Evolutionary conservation across 2,797 vertebrate genomes (phyloP).

Genomic region (Esox lucius): DNA sequence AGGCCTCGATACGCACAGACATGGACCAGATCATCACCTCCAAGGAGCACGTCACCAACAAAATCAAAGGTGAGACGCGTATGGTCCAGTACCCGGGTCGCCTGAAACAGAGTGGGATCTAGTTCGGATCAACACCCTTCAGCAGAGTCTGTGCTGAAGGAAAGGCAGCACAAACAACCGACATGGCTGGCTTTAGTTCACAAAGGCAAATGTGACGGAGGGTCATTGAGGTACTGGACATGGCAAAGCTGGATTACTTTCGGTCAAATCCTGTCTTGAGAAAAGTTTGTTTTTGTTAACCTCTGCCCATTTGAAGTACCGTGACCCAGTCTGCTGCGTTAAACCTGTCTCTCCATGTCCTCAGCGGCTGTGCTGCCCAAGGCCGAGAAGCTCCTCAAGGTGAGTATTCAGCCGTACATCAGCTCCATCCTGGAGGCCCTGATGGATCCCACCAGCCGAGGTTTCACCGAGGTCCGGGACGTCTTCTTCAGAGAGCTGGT

Average conservation of each 20-base stretch:
- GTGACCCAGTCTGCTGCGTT: not conserved
- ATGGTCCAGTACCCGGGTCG: not conserved
- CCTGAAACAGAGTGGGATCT: no score
- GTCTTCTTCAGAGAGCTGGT: slow-evolving; percentile 92
- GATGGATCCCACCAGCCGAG: slow-evolving; percentile 93
- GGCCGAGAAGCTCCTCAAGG: slow-evolving; percentile 89
- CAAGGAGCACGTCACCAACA: slow-evolving; percentile 92
- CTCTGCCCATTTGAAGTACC: not conserved
- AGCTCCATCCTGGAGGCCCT: slow-evolving; percentile 91
- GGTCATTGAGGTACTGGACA: no score
- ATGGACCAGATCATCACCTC: slow-evolving; percentile 97
- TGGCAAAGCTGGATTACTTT: not conserved
- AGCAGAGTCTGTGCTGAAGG: no score
- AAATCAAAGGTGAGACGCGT: slow-evolving; percentile 79
- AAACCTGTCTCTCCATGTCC: not conserved
- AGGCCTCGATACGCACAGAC: slow-evolving; percentile 86
- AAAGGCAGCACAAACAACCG: no score
- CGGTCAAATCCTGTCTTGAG: not conserved
- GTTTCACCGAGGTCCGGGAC: slow-evolving; percentile 88
- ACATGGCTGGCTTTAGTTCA: no score
- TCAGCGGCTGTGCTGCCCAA: slow-evolving; percentile 86
- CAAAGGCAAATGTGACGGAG: no score
- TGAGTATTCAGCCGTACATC: slow-evolving; percentile 93
- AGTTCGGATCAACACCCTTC: no score
- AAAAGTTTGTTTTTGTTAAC: not conserved